Conservation (phyloP, 2,888 invertebrate species). For the Microdon myrmicae region DNA sequence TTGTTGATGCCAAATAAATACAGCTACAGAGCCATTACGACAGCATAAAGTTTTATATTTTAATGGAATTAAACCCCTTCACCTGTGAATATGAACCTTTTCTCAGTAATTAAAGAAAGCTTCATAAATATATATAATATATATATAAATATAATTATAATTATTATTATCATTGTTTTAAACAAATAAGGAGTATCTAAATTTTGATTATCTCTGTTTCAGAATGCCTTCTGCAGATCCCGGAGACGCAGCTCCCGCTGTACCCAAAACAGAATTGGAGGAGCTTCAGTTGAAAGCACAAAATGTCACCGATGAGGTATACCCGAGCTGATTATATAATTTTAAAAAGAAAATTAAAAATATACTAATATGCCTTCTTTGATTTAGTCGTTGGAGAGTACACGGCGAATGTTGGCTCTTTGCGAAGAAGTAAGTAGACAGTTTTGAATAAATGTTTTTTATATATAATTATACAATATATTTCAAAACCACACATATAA, state of each 20-base stretch:
- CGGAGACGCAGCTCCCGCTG: slow-evolving; percentile 69
- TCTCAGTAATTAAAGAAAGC: no score
- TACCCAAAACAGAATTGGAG: slow-evolving; percentile 87
- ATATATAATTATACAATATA: slow-evolving; percentile 14
- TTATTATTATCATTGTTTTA: no score
- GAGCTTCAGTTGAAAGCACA: slow-evolving; percentile 86
- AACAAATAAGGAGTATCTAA: no score
- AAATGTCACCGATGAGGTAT: slow-evolving; percentile 91
- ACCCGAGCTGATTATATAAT: no score
- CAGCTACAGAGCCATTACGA: no score
- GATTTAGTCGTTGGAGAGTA: slow-evolving; percentile 83
- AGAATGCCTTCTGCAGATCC: slow-evolving; percentile 76
- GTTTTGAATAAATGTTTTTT: slow-evolving; percentile 13
- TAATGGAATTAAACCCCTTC: no score
- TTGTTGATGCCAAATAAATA: no score
- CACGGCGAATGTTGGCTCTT: slow-evolving; percentile 89
- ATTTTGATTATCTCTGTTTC: slow-evolving; percentile 43
- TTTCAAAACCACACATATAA: slow-evolving; percentile 23
- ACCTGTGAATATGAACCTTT: no score
- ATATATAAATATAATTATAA: no score
- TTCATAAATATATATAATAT: no score
- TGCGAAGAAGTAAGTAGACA: slow-evolving; percentile 78
- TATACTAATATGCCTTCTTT: background rate
- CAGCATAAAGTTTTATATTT: no score
- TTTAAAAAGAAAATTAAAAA: background rate